Evolutionary conservation across 1,140 invertebrate species (phyloP).

Genomic region (Wiebesia pumilae): DNA sequence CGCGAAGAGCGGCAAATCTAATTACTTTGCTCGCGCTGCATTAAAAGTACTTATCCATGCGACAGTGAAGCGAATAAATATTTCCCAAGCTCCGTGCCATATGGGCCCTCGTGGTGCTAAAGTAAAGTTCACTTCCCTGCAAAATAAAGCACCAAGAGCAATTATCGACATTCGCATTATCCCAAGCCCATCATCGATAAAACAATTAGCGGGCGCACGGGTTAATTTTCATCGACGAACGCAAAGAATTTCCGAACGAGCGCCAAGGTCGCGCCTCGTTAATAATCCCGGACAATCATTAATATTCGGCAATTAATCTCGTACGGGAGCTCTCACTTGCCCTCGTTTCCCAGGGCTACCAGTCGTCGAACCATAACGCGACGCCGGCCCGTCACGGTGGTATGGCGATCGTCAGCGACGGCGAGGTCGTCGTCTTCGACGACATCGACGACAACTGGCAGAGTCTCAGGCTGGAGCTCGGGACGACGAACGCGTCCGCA

Average conservation of each 20-base stretch:
- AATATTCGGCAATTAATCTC: background rate
- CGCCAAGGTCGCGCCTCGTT: background rate
- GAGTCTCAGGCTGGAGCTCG: slow-evolving; percentile 72
- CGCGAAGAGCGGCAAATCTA: too few relatives aligned
- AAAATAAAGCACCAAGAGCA: background rate
- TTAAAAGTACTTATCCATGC: too few relatives aligned
- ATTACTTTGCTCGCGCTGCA: too few relatives aligned
- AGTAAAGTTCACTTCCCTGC: too few relatives aligned
- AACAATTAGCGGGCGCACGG: background rate
- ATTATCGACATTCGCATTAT: background rate
- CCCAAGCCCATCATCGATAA: background rate
- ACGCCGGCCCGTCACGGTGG: slow-evolving; percentile 49
- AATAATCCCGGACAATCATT: background rate
- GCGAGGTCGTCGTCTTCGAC: slow-evolving; percentile 87
- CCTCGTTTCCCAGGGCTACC: slow-evolving; percentile 28
- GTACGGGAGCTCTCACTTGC: too few relatives aligned
- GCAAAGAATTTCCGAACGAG: background rate
- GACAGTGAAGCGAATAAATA: background rate
- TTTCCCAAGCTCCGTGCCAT: background rate
- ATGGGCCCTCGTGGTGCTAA: too few relatives aligned
- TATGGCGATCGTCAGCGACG: slow-evolving; percentile 79
- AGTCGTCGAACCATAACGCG: slow-evolving; percentile 45
- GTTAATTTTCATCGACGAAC: background rate
- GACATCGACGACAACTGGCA: slow-evolving; percentile 87
- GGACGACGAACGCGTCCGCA: slow-evolving; percentile 14